These are phyloP conservation scores for Lasioglossum vierecki DNA, from an alignment of 2,888 invertebrate species.

Conservation along the genomic window DNA sequence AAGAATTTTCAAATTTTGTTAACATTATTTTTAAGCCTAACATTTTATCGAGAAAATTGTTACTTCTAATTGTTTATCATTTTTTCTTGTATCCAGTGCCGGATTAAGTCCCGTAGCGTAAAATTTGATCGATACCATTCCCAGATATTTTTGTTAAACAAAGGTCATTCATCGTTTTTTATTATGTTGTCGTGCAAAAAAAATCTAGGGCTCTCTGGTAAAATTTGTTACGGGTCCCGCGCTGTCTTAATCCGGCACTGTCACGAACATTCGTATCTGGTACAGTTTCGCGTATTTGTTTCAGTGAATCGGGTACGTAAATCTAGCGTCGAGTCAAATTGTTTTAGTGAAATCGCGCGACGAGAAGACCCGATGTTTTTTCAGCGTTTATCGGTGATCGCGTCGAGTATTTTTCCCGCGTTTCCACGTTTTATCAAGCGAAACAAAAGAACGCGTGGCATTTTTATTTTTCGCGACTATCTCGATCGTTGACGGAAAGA, in stretches of 20 bases:
- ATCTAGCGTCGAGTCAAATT: background rate
- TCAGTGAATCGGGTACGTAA: background rate
- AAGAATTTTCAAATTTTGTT: background rate
- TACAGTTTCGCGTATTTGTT: background rate
- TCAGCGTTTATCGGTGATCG: background rate
- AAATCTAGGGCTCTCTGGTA: too few species aligned
- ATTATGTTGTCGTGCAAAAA: too few species aligned
- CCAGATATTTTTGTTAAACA: too few species aligned
- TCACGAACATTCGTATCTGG: background rate
- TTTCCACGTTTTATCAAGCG: background rate
- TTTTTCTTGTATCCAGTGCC: background rate
- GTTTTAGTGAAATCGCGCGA: background rate
- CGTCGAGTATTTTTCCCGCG: background rate
- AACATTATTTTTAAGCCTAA: background rate
- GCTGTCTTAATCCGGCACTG: background rate
- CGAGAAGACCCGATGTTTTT: background rate
- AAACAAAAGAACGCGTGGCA: too few species aligned
- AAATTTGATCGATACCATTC: too few species aligned
- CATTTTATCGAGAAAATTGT: background rate
- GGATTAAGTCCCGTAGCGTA: too few species aligned
- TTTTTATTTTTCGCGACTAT: constrained; percentile 1
- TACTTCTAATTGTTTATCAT: background rate
- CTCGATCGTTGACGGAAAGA: constrained; percentile 6
- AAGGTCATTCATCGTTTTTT: too few species aligned
- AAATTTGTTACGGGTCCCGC: too few species aligned